Conservation (phyloP, 2,888 invertebrate species). For the Eupsilia transversa region DNA sequence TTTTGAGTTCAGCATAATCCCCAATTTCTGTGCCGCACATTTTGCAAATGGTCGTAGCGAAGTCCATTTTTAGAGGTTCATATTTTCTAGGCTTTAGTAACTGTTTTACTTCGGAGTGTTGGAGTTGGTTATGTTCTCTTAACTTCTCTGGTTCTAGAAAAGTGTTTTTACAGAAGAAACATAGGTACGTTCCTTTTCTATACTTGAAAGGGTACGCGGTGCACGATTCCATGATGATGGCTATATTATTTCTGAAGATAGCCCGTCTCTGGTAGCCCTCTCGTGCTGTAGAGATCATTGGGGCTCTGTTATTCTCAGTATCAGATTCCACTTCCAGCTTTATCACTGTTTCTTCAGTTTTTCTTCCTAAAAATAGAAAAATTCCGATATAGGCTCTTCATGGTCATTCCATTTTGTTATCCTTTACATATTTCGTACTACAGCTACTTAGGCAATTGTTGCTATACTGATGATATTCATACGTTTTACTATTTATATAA, state of each 20-base stretch:
- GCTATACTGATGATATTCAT: constrained; percentile 12
- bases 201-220: constrained; percentile 88
- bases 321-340: constrained; percentile 78
- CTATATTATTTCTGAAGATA: constrained; percentile 84
- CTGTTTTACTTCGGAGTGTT: constrained; percentile 77
- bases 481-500: constrained; percentile 5
- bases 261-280: constrained; percentile 79
- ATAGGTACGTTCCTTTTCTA: constrained; percentile 84
- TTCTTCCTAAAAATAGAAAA: constrained; percentile 90
- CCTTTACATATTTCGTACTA: constrained; percentile 53
- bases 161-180: constrained; percentile 84
- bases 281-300: constrained; percentile 50
- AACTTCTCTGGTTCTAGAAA: constrained; percentile 86
- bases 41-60: constrained; percentile 79
- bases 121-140: constrained; percentile 79
- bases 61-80: constrained; percentile 87
- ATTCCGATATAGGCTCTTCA: constrained; percentile 82
- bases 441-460: constrained; percentile 22
- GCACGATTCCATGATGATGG: constrained; percentile 80
- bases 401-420: constrained; percentile 62
- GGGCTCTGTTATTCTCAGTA: constrained; percentile 66
- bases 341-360: constrained; percentile 78
- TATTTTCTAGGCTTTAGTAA: constrained; percentile 83
- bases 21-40: constrained; percentile 77
- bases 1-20: constrained; percentile 80